Evolutionary conservation across 2,113 vertebrate genomes (phyloP).

Genomic region (Pteruthius melanotis): DNA sequence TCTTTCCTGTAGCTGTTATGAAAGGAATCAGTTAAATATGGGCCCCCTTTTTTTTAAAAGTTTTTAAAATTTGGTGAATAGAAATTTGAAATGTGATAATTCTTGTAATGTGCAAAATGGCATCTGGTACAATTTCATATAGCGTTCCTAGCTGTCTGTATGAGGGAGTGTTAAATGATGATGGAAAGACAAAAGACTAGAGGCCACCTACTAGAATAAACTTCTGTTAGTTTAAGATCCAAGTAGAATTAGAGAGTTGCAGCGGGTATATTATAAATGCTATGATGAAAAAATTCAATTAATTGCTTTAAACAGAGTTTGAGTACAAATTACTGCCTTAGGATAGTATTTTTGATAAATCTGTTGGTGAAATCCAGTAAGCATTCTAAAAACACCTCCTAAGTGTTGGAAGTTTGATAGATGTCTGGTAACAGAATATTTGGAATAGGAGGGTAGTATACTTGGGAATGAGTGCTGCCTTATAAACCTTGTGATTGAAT

Average conservation of each 20-base stretch:
- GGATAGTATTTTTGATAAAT: not conserved
- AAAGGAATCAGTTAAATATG: not conserved
- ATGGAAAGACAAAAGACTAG: not conserved
- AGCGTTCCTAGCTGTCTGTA: not conserved
- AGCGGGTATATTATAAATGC: not conserved
- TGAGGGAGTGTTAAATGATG: not conserved
- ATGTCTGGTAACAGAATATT: not conserved
- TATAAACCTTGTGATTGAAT: not conserved
- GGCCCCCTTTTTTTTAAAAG: not conserved
- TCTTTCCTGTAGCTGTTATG: conserved; percentile 4
- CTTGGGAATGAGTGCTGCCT: not conserved
- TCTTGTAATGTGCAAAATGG: not conserved
- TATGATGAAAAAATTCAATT: not conserved
- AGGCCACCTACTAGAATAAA: not conserved
- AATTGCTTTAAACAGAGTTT: not conserved
- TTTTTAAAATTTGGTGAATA: not conserved
- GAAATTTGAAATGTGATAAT: not conserved
- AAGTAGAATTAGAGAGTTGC: not conserved
- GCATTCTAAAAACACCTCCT: not conserved
- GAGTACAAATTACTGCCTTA: not conserved
- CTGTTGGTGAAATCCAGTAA: not conserved
- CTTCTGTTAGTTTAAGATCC: not conserved
- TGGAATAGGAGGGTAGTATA: not conserved
- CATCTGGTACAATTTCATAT: not conserved
- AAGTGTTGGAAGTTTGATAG: not conserved